Base-by-base conservation (phyloP, 2,797 vertebrate genomes). In the Sebastes oblongus region DNA sequence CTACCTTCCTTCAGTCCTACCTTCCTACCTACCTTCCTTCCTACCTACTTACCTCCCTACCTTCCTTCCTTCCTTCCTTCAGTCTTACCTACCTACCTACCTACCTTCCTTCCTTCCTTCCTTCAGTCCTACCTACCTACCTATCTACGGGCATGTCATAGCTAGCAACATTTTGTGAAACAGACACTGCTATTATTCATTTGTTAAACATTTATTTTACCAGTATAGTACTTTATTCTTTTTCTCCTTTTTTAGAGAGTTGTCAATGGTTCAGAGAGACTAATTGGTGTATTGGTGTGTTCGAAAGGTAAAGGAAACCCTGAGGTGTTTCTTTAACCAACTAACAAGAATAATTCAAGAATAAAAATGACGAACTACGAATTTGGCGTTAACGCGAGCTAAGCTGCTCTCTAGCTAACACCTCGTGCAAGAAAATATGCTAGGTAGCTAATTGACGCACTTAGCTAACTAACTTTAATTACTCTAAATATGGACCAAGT, bases 41-140 rank as follows among this genome's bases (percentile, higher is more conserved):
- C 32, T 32, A 0, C 32, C 29, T 32, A 8, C 32, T 10, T 6
- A 3, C 32, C 9, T 34, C 0, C 32, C 9, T 29, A 1, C 29
- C 29, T 10, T 0, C 32, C 9, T 10, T 0, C 3, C 32, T 32
- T 0, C 30, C 30, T 32, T 4, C 25, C 25, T 27, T 25, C 3
- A 25, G 25, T 1, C 25, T 4, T 29, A 8, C 30, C 32, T 32
- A 3, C 32, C 3, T 36, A 11, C 10, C 10, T 34, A 1, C 32
- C 32, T 4, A 12, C 11, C 34, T 36, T 1, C 34, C 34, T 36
- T 29, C 27, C 30, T 60, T 20, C 20, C 58, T 29, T 20, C 20
- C 59, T 58, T 32, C 30, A 9, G 32, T 32, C 30, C 30, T 32
- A 58, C 25, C 8, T 54, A 52, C 10, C 10, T 42, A 42, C 14